phyloP scores from a whole-genome alignment of 2,797 vertebrate species.

The Pangasius sanitwongsei region DNA sequence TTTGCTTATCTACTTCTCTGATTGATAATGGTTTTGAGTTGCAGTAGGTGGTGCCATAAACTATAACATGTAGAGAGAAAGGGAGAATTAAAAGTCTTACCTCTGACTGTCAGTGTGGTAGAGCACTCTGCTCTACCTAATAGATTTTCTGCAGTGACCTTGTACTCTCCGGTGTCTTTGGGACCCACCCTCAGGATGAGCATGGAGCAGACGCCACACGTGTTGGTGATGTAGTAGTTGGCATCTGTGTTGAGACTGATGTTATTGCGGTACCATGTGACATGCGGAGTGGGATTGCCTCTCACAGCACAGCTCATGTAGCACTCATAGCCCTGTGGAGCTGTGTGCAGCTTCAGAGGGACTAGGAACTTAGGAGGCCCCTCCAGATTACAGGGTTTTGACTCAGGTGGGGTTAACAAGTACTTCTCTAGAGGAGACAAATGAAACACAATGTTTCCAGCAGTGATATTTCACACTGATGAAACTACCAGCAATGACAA shows the following conservation, averaged over 20 bases:
- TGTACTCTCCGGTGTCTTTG: constrained; percentile 84
- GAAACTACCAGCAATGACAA: neutral
- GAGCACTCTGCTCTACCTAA: constrained; percentile 79
- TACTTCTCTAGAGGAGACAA: constrained; percentile 74
- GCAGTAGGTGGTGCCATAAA: neutral
- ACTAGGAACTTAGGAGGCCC: constrained; percentile 83
- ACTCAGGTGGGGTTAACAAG: constrained; percentile 66
- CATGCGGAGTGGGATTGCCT: constrained; percentile 80
- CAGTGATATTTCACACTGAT: neutral
- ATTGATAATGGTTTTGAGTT: neutral
- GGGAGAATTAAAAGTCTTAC: constrained; percentile 63
- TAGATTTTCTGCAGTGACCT: constrained; percentile 78
- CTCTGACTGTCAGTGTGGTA: constrained; percentile 84
- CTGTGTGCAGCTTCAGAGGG: constrained; percentile 82
- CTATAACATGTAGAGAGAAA: neutral
- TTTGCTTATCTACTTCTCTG: neutral
- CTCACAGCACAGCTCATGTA: constrained; percentile 89
- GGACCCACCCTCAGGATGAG: constrained; percentile 79
- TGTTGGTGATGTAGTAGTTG: constrained; percentile 81
- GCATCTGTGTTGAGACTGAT: constrained; percentile 82
- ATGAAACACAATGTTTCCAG: neutral
- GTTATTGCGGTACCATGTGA: constrained; percentile 87
- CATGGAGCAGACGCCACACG: constrained; percentile 90
- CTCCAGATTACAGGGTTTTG: constrained; percentile 73
- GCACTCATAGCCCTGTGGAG: constrained; percentile 86